Percentiles rank a stretch among this genome's conserved stretches.
Conservation (phyloP, 2,113 vertebrate genomes). For the Tachuris rubrigastra region DNA sequence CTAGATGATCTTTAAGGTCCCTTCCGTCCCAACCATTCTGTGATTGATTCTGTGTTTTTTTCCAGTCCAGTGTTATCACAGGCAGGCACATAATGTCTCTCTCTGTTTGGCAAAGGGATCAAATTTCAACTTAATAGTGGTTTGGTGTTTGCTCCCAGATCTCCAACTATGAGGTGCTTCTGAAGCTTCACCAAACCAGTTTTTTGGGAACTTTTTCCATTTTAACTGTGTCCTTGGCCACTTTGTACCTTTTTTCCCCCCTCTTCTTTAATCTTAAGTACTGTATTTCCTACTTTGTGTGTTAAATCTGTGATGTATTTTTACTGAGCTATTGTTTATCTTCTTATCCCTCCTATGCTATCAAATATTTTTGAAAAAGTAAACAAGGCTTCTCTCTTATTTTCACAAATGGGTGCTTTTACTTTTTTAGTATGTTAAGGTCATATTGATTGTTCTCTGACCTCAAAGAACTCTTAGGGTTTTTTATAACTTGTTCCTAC, state of each 20-base stretch:
- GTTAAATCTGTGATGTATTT: background rate
- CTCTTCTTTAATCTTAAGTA: background rate
- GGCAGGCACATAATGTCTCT: background rate
- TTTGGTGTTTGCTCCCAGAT: background rate
- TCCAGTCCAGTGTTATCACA: background rate
- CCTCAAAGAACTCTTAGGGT: background rate
- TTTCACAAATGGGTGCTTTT: background rate
- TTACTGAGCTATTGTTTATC: background rate
- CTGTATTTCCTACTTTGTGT: background rate
- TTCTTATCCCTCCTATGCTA: background rate
- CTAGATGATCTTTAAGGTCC: background rate
- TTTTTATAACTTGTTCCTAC: background rate
- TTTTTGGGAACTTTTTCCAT: background rate
- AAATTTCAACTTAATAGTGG: background rate
- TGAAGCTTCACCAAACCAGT: background rate
- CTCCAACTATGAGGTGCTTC: background rate
- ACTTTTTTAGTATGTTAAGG: background rate
- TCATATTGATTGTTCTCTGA: background rate
- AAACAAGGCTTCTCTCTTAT: background rate
- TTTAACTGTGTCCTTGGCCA: background rate
- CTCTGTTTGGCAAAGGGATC: background rate
- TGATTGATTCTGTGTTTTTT: background rate
- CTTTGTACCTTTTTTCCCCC: background rate
- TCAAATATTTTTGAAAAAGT: background rate
- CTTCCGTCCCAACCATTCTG: background rate